These are phyloP conservation scores for Hafferia zeledoni DNA, from an alignment of 2,797 vertebrate species.

Conservation along the genomic window DNA sequence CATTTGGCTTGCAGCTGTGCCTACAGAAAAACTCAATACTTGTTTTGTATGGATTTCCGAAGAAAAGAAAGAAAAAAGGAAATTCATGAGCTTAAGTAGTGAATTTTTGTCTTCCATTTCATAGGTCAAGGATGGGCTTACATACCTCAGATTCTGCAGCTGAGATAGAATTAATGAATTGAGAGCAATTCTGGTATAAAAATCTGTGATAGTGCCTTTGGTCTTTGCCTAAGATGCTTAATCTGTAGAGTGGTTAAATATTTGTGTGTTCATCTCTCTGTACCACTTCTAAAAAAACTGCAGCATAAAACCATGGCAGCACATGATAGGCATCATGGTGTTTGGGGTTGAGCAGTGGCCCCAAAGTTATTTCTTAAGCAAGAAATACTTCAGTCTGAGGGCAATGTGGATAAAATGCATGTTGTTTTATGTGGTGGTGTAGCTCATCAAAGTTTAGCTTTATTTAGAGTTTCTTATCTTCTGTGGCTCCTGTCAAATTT, in stretches of 20 bases:
- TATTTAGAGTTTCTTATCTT: not conserved
- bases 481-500: not conserved
- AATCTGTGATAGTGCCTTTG: not conserved
- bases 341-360: not conserved
- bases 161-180: not conserved
- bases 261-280: not conserved
- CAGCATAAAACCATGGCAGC: not conserved
- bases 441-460: not conserved
- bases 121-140: not conserved
- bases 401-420: not conserved
- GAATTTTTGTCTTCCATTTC: not conserved
- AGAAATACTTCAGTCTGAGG: not conserved
- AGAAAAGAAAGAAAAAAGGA: not conserved
- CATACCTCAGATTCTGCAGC: not conserved
- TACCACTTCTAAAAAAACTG: not conserved
- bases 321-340: not conserved
- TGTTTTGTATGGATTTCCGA: not conserved
- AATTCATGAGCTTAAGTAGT: not conserved
- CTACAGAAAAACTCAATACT: not conserved
- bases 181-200: not conserved
- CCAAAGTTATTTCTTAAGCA: not conserved
- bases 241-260: not conserved
- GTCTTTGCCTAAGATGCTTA: not conserved
- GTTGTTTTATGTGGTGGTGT: not conserved
- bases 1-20: not conserved